A percentile compares a stretch with the other conserved stretches of the same genome.
These are phyloP conservation scores for Carcinoscorpius rotundicauda DNA, from an alignment of 1,140 invertebrate species.

Conservation along the genomic window DNA sequence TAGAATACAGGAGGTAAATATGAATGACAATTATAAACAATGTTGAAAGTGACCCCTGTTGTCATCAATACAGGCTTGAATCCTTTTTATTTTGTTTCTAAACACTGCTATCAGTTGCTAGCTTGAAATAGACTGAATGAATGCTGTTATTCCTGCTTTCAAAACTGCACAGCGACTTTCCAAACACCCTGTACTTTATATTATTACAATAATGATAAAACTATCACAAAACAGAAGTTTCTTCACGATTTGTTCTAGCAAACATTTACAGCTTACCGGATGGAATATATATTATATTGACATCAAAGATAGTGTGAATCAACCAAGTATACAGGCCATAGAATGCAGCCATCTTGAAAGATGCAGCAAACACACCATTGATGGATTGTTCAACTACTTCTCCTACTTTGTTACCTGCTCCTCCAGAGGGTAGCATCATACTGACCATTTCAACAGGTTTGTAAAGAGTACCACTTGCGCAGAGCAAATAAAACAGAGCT, in stretches of 20 bases:
- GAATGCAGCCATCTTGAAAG: conserved; percentile 92
- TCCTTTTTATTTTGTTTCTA: too few species aligned
- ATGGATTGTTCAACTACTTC: conserved; percentile 44
- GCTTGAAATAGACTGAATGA: too few species aligned
- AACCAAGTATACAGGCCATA: conserved; percentile 98
- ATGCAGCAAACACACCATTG: conserved; percentile 74
- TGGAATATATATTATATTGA: conserved; percentile 89
- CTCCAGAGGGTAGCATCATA: conserved; percentile 53
- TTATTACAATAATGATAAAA: too few species aligned
- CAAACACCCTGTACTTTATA: too few species aligned
- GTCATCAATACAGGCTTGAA: too few species aligned
- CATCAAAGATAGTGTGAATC: conserved; percentile 86
- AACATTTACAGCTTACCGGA: conserved; percentile 47
- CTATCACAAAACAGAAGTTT: neutral
- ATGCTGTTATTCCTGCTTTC: too few species aligned
- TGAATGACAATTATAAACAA: too few species aligned
- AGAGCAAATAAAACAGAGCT: conserved; percentile 87
- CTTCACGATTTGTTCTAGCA: neutral
- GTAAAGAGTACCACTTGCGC: conserved; percentile 72
- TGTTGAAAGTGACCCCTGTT: too few species aligned
- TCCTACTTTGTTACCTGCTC: conserved; percentile 48
- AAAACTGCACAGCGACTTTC: too few species aligned
- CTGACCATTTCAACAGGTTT: conserved; percentile 79
- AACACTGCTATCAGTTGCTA: too few species aligned
- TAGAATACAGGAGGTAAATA: too few species aligned